These are phyloP conservation scores for Phalloptychus januarius DNA, from an alignment of 2,797 vertebrate genomes.

Conservation along the genomic window DNA sequence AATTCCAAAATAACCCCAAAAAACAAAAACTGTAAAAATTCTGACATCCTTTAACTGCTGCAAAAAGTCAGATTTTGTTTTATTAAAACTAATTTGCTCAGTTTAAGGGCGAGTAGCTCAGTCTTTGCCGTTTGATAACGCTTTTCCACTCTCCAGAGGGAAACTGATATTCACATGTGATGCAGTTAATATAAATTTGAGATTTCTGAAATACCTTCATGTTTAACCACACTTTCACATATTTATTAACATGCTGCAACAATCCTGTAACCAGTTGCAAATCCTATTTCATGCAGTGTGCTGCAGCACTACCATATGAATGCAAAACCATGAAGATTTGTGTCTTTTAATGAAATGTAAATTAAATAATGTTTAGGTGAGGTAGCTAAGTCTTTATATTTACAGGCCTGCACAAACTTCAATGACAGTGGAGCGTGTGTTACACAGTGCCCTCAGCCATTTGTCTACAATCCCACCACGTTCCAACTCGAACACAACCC, in stretches of 20 bases:
- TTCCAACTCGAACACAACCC: slow-evolving; percentile 96
- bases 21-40: background rate
- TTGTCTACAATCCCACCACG: slow-evolving; percentile 94
- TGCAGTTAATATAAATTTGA: background rate
- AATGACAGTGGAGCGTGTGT: slow-evolving; percentile 97
- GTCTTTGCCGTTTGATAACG: background rate
- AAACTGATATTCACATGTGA: background rate
- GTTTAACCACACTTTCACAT: background rate
- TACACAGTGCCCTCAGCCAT: slow-evolving; percentile 95
- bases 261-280: background rate
- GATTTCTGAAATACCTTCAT: background rate
- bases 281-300: background rate
- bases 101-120: background rate
- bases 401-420: slow-evolving; percentile 89
- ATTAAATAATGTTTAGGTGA: background rate
- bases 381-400: slow-evolving; percentile 2
- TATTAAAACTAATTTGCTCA: background rate
- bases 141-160: background rate
- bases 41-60: background rate
- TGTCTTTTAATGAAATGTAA: background rate
- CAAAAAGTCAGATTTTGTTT: background rate
- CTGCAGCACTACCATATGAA: background rate
- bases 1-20: background rate
- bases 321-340: background rate
- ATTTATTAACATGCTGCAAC: background rate